A percentile compares a stretch with the other conserved stretches of the same genome.
Evolutionary conservation across 2,113 vertebrate genomes (phyloP).

Genomic region (Merops nubicus): DNA sequence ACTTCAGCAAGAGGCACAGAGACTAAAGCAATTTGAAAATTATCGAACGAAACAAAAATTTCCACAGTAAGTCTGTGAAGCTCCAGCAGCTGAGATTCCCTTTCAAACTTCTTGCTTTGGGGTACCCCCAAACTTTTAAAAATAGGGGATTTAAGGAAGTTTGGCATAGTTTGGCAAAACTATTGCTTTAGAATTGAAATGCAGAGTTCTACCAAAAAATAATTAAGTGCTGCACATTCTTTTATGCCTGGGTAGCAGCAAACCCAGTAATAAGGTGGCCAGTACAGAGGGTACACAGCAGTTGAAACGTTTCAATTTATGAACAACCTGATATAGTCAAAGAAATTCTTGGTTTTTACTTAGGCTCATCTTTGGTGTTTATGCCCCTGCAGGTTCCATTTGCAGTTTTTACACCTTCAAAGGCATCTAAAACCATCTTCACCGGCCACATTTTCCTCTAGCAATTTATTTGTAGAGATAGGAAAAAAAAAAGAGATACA

Average conservation of each 20-base stretch:
- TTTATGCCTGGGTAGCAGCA: slow-evolving; percentile 13
- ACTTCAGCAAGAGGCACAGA: not conserved
- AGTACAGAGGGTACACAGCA: not conserved
- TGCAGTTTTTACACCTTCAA: slow-evolving; percentile 55
- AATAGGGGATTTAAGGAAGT: not conserved
- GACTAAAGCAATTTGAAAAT: not conserved
- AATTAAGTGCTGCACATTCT: not conserved
- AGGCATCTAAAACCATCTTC: slow-evolving; percentile 21
- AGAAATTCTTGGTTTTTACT: slow-evolving; percentile 44
- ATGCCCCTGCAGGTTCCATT: slow-evolving; percentile 38
- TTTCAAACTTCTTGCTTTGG: not conserved
- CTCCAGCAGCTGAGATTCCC: not conserved
- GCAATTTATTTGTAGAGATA: not conserved
- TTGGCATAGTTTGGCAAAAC: not conserved
- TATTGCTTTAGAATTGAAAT: not conserved
- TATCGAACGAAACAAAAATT: not conserved
- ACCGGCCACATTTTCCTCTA: not conserved
- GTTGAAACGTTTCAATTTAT: slow-evolving; percentile 8
- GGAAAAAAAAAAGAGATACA: not conserved
- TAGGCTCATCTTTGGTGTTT: slow-evolving; percentile 61
- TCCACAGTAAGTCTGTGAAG: not conserved
- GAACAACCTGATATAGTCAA: not conserved
- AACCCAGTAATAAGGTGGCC: not conserved
- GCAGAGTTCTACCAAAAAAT: not conserved
- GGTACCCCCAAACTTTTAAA: not conserved